Evolutionary conservation across 1,140 invertebrate species (phyloP), one percentile per base, ranked within the genome.

Genomic region (Atopsyche davidsoni): DNA sequence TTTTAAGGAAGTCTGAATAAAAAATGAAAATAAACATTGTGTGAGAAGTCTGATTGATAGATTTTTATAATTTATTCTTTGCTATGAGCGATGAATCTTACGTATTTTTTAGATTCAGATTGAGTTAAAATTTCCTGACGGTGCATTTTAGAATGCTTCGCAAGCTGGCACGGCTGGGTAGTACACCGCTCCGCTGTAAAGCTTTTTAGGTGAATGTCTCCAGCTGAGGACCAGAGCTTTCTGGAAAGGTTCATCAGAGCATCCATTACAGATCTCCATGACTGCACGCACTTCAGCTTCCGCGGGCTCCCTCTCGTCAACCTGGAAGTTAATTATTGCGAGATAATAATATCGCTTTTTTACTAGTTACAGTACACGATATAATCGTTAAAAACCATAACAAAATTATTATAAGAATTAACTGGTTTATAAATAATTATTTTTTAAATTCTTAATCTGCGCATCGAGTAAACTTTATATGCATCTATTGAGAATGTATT

Each of bases 221-320:
- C 87, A 90, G 2, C 79, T 80, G 13, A 90, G 73, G 2, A 88
- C 71, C 1, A 86, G 69, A 1, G 83, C 87, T 55, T 86, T 86
- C 21, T 79, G 79, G 69, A 89, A 89, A 0, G 87, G 86, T 59
- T 89, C 87, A 0, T 72, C 61, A 9, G 78, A 69, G 53, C 86
- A 89, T 2, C 79, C 83, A 32, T 79, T 79, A 62, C 87, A 90
- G 1, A 87, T 67, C 55, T 81, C 75, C 82, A 89, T 86, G 1
- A 89, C 83, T 1, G 80, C 79, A 51, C 74, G 81, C 0, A 89
- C 86, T 64, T 90, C 87, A 16, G 79, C 85, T 63, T 89, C 86
- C 0, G 87, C 87, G 0, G 86, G 86, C 56, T 89, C 86, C n/a
- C 83, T 73, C 57, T 86, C 84, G 22, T 86, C 78, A 31, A 77